phyloP scores from a whole-genome alignment of 2,113 vertebrate genomes.

The Cinclus mexicanus region DNA sequence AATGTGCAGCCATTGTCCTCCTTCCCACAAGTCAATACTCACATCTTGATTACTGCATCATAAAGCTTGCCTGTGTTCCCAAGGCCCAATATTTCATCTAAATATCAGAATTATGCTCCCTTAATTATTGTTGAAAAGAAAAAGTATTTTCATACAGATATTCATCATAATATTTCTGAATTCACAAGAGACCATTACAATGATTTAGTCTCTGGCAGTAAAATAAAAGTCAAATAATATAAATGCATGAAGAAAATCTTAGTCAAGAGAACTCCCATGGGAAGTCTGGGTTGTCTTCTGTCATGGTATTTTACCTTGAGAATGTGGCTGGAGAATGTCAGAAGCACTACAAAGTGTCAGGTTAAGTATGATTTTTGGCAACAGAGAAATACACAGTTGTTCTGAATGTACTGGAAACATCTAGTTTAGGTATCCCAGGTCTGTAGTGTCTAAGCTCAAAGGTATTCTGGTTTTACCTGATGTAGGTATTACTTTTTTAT shows the following conservation, averaged over 20 bases:
- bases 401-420: neutral
- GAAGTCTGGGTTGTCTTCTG: neutral
- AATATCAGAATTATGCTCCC: neutral
- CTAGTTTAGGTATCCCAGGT: neutral
- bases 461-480: neutral
- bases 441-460: neutral
- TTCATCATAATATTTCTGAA: neutral
- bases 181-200: neutral
- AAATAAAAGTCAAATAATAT: neutral
- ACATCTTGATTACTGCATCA: neutral
- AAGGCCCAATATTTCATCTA: neutral
- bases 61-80: neutral
- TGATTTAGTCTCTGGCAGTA: neutral
- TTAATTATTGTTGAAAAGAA: neutral
- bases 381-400: neutral
- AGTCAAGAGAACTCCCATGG: neutral
- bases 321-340: neutral
- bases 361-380: neutral
- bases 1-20: neutral
- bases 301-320: neutral
- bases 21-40: neutral
- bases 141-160: neutral
- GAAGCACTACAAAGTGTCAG: neutral
- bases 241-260: neutral
- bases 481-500: neutral